Conservation (phyloP, 92 coral and sea anemone species). For the Heteractis magnifica region DNA sequence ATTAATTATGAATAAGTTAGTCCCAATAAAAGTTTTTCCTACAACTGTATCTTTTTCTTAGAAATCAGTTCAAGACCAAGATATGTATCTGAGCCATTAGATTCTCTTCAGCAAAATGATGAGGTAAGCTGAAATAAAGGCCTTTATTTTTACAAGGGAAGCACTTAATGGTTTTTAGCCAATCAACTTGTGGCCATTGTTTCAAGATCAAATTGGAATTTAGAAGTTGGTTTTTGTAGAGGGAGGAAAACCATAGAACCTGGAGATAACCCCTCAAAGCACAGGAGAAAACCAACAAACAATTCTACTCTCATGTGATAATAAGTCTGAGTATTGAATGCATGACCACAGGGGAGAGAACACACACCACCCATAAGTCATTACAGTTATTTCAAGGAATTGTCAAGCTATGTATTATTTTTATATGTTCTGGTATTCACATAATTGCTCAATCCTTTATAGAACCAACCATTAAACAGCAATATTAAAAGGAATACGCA, state of each 20-base stretch:
- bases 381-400: too few relatives aligned
- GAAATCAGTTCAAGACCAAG: neutral
- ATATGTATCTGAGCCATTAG: neutral
- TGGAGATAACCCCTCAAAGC: too few relatives aligned
- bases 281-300: too few relatives aligned
- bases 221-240: too few relatives aligned
- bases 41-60: neutral
- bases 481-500: neutral
- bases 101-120: neutral
- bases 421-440: neutral
- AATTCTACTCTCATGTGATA: too few relatives aligned
- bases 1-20: neutral
- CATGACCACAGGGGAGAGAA: too few relatives aligned
- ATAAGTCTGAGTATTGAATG: too few relatives aligned
- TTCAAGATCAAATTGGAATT: too few relatives aligned
- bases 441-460: neutral
- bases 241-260: too few relatives aligned
- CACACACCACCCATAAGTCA: too few relatives aligned
- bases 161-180: neutral
- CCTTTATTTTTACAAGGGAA: neutral
- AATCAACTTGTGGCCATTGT: neutral
- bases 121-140: neutral
- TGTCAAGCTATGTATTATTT: neutral
- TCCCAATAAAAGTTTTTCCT: neutral
- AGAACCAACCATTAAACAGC: constrained; percentile 29